These are phyloP conservation scores for Pogonophryne albipinna DNA, from an alignment of 2,797 vertebrate species.

Conservation along the genomic window DNA sequence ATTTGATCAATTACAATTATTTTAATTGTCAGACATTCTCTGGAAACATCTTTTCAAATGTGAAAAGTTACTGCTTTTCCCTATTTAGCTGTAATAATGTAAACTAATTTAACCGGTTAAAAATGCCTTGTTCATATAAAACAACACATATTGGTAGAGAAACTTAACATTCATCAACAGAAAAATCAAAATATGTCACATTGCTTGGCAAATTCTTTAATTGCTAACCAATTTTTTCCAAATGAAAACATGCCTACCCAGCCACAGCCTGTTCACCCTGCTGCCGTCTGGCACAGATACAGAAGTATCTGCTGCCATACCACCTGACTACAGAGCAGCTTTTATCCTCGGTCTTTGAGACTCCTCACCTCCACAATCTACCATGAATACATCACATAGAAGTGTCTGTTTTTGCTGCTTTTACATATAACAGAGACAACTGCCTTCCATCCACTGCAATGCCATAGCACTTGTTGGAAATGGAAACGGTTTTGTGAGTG, in stretches of 20 bases:
- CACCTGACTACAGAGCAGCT: constrained; percentile 11
- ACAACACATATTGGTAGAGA: neutral
- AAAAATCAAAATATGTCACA: neutral
- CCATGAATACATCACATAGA: neutral
- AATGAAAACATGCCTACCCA: neutral
- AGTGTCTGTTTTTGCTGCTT: neutral
- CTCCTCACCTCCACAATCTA: constrained; percentile 2
- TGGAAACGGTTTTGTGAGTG: too few relatives aligned
- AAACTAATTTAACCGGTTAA: neutral
- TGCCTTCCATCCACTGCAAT: too few relatives aligned
- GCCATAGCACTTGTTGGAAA: too few relatives aligned
- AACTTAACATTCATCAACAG: neutral
- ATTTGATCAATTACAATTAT: neutral
- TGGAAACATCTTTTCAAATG: neutral
- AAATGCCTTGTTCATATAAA: neutral
- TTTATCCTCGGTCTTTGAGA: constrained; percentile 2
- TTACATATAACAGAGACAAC: too few relatives aligned
- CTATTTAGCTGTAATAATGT: neutral
- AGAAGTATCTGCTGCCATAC: neutral
- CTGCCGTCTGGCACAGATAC: constrained; percentile 6
- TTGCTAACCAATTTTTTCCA: neutral
- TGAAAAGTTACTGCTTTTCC: neutral
- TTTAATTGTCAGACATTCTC: neutral
- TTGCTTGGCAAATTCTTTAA: neutral
- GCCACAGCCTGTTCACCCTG: neutral